Base-by-base conservation (phyloP, 2,888 invertebrate species). In the Eurytoma californica region DNA sequence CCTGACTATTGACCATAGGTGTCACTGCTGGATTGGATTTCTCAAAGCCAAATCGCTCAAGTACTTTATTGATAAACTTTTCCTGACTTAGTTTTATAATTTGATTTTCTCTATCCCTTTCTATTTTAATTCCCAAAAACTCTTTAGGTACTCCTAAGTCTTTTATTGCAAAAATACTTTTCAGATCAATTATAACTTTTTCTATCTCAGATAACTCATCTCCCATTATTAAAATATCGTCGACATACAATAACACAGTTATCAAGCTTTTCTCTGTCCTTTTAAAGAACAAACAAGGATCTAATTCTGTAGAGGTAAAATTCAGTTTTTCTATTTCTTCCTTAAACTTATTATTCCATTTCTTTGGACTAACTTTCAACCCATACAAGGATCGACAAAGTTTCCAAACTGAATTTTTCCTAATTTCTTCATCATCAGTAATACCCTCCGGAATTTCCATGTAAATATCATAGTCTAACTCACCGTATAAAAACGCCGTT, bases 371-470 rank as follows among this genome's bases (percentile, higher is more conserved):
- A 12, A 83, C 67, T 63, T 73, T 75, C 2, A 83, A 66, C 0
- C 83, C 83, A 55, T 84, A 84, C 1, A 84, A 13, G 5, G 83
- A 72, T 73, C 66, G 79, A 57, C 81, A n/a, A 13, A 84, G 49
- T 77, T 83, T 82, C 24, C 79, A 77, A 4, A 82, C 77, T 55
- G 79, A 60, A 3, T 24, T 51, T 30, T 53, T 18, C 39, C 51
- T 51, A 0, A 18, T 7, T 14, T 65, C 39, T 4, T 20, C 12
- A 30, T 4, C 5, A 12, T 12, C 9, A 16, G 66, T 57, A 14
- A 60, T 69, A 5, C 79, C 80, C 2, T 82, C 77, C 3, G 79
- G 79, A 7, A 82, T 77, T 47, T 80, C 74, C 77, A 82, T 80
- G 20, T 66, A 79, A 4, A 82, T 73, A 12, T 80, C 77, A 16